Conservation (phyloP, 2,888 invertebrate genomes). For the Hermaeophaga mercurialis region DNA sequence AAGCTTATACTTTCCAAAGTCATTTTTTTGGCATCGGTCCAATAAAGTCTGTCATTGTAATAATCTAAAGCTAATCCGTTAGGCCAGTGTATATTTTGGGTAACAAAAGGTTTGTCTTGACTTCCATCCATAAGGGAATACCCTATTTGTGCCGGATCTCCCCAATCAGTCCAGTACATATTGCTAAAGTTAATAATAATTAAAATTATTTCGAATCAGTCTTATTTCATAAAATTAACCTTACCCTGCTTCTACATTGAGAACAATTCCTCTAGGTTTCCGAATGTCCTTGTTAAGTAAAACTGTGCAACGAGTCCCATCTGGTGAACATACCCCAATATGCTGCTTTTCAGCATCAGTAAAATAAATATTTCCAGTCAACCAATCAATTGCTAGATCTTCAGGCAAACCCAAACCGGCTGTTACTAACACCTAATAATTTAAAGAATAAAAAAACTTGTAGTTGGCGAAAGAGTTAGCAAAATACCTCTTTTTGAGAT, state of each 20-base stretch:
- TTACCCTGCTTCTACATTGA: constrained; percentile 73
- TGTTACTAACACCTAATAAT: constrained; percentile 63
- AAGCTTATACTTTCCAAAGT: constrained; percentile 69
- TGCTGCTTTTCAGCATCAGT: constrained; percentile 73
- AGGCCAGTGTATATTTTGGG: constrained; percentile 73
- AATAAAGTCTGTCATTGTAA: constrained; percentile 80
- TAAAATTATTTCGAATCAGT: not conserved
- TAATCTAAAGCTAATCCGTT: constrained; percentile 86
- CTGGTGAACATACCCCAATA: constrained; percentile 75
- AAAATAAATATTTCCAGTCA: constrained; percentile 82
- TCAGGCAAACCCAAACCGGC: constrained; percentile 75
- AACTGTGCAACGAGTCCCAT: constrained; percentile 70
- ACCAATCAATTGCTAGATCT: constrained; percentile 77
- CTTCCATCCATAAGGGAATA: constrained; percentile 86
- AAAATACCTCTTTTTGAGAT: constrained; percentile 61
- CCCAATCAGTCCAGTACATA: constrained; percentile 95
- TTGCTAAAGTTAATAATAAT: constrained; percentile 58
- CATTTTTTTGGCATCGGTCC: constrained; percentile 79
- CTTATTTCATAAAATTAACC: not conserved
- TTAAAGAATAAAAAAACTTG: not conserved
- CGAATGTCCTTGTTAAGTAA: constrained; percentile 66
- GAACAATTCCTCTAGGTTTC: constrained; percentile 71
- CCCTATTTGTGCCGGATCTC: constrained; percentile 73
- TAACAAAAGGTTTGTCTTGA: constrained; percentile 65
- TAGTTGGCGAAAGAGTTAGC: constrained; percentile 35